Conservation (phyloP, 2,888 invertebrate genomes). For the Oscheius sp. region DNA sequence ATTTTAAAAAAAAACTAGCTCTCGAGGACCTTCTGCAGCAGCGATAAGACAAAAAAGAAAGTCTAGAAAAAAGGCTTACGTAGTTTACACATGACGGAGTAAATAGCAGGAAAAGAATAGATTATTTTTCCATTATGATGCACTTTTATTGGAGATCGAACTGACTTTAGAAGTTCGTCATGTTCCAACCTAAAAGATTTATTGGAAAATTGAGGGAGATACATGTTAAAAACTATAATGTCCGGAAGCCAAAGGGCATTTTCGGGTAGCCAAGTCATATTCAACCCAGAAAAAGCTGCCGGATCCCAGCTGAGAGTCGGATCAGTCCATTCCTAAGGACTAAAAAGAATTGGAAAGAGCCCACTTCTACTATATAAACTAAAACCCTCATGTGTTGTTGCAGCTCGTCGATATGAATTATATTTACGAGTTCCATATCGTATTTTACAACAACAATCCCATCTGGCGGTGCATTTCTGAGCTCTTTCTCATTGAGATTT, state of each 20-base stretch:
- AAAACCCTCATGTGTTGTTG: slow-evolving; percentile 60
- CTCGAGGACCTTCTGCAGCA: too few relatives aligned
- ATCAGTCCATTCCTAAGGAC: slow-evolving; percentile 81
- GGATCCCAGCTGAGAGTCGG: slow-evolving; percentile 84
- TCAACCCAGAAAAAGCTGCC: slow-evolving; percentile 84
- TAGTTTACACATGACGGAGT: slow-evolving; percentile 58
- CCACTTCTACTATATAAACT: slow-evolving; percentile 58
- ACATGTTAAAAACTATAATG: slow-evolving; percentile 89
- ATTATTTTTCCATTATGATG: slow-evolving; percentile 52
- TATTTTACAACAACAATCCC: slow-evolving; percentile 54
- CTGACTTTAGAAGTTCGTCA: slow-evolving; percentile 52
- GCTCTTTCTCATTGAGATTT: neutral
- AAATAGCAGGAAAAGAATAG: slow-evolving; percentile 60
- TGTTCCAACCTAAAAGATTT: slow-evolving; percentile 52
- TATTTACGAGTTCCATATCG: slow-evolving; percentile 60
- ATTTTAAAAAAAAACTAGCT: too few relatives aligned
- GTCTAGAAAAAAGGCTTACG: slow-evolving; percentile 26
- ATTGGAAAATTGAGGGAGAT: slow-evolving; percentile 72
- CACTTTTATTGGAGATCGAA: slow-evolving; percentile 58
- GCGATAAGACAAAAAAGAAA: neutral
- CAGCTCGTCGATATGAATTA: slow-evolving; percentile 57
- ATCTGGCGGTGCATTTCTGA: slow-evolving; percentile 60
- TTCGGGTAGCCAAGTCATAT: slow-evolving; percentile 83
- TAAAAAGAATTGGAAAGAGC: too few relatives aligned
- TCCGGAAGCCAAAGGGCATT: slow-evolving; percentile 87